Evolutionary conservation across 2,113 vertebrate genomes (phyloP), one percentile per base, ranked within the genome.

Genomic region (Spea multiplicata): DNA sequence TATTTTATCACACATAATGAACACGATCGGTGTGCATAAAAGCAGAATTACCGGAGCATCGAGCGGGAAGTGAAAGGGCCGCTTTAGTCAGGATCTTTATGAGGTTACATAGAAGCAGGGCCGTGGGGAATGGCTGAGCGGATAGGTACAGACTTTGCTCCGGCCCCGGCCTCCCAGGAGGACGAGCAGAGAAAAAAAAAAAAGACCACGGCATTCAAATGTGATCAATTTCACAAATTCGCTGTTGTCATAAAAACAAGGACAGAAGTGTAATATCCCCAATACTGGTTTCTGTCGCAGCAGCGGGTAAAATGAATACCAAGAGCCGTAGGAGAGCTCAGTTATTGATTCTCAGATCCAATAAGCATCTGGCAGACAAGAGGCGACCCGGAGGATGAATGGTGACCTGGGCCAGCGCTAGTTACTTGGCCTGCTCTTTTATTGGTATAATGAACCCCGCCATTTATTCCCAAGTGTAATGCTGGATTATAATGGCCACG

Each of bases 1-100:
- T 80, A 80, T 80, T 80, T 80, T 80, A 80, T 80, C 71, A 74
- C 71, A 68, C 53, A 68, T 80, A 80, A 80, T 80, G 78, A 80
- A 80, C 50, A 74, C 64, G 17, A 80, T 68, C 55, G 53, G n/a
- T 67, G 78, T 68, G 71, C 71, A 71, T 68, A 65, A 80, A 64
- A 67, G 73, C 70, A 73, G 65, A 80, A 74, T 80, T 73, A 73
- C 52, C 65, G 78, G 62, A 59, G 78, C 64, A 74, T 62, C 17
- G 64, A 80, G 64, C 16, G n/a, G 61, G 53, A 45, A 57, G 61
- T 44, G 55, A 66, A 57, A 71, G 45, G 45, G 71, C 52, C n/a
- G 71, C 71, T 65, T 80, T 74, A 68, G 71, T 80, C 71, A 59
- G 71, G 78, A 74, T 73, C 78, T 80, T 80, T 79, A 79, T 74